Conservation (phyloP, 2,888 invertebrate species). For the Pachymerium ferrugineum region DNA sequence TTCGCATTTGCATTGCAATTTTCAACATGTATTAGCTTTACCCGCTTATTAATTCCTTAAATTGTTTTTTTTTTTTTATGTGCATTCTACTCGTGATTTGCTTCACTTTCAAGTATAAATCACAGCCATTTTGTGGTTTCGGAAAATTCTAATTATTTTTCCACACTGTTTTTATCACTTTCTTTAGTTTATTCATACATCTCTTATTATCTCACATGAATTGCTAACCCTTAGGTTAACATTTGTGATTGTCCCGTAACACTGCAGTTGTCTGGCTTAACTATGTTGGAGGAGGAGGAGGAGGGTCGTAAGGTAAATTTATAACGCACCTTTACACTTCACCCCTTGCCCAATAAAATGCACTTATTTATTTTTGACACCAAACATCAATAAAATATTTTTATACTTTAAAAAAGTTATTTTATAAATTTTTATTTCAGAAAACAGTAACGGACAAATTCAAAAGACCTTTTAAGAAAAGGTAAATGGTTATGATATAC, state of each 20-base stretch:
- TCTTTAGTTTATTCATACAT: neutral
- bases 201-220: neutral
- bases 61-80: no score
- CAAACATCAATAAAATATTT: neutral
- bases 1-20: no score
- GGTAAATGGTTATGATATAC: conserved; percentile 43
- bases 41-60: no score
- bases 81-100: no score
- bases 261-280: conserved; percentile 32
- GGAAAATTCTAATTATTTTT: neutral
- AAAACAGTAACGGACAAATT: conserved; percentile 81
- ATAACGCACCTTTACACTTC: neutral
- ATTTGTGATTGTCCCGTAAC: conserved; percentile 33
- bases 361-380: neutral
- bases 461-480: conserved; percentile 79
- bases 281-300: conserved; percentile 33
- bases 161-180: neutral
- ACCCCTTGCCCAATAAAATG: neutral
- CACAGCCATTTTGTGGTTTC: no score
- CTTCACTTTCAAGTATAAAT: no score
- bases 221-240: conserved; percentile 31
- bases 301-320: conserved; percentile 30
- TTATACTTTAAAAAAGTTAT: conserved; percentile 6
- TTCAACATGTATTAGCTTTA: no score
- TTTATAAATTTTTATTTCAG: conserved; percentile 52